A percentile compares a stretch with the other conserved stretches of the same genome.
Conservation (phyloP, 2,888 invertebrate genomes). For the Dichetophora obliterata region DNA sequence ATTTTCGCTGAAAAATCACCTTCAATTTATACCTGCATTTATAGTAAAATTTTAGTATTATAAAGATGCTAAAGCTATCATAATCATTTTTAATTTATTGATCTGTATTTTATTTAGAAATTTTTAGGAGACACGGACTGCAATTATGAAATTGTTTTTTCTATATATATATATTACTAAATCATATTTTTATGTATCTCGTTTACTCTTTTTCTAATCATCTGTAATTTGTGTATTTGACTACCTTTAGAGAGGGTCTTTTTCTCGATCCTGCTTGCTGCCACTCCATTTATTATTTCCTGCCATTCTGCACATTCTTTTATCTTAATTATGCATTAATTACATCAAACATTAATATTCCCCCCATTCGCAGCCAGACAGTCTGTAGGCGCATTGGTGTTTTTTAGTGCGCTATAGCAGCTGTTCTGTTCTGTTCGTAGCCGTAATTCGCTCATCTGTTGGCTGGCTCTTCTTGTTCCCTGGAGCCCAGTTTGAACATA, state of each 20-base stretch:
- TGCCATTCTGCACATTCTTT: constrained; percentile 39
- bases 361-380: constrained; percentile 44
- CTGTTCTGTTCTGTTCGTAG: constrained; percentile 38
- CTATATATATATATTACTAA: too few relatives aligned
- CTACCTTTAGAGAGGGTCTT: background rate
- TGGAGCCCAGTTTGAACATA: background rate
- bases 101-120: too few relatives aligned
- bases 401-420: constrained; percentile 42
- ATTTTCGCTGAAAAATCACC: too few relatives aligned
- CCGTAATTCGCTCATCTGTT: background rate
- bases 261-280: background rate
- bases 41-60: too few relatives aligned
- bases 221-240: background rate
- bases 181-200: background rate
- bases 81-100: too few relatives aligned
- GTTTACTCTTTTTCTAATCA: background rate
- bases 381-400: background rate
- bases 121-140: too few relatives aligned
- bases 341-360: constrained; percentile 63
- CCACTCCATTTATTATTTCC: background rate
- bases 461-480: background rate
- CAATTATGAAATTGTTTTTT: too few relatives aligned
- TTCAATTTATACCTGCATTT: too few relatives aligned
- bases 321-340: constrained; percentile 64
- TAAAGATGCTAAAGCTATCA: too few relatives aligned